Base-by-base conservation (phyloP, 2,888 invertebrate genomes). In the Trimorus sp. region DNA sequence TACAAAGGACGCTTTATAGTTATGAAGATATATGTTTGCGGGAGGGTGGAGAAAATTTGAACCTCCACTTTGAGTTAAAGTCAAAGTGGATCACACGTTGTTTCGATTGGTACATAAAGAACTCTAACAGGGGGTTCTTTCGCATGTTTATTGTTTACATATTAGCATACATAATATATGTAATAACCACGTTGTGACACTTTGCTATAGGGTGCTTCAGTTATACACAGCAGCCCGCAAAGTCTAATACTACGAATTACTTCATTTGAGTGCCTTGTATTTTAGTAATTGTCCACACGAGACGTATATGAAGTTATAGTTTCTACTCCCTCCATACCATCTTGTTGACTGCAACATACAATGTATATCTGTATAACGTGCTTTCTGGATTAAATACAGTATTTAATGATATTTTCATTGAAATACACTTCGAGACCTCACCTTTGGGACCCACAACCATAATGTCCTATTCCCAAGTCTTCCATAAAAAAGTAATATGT, bases 171-270 rank as follows among this genome's bases (percentile, higher is more conserved):
- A 26, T 26, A 26, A 26, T 26, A 26, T 26, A 26, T 26, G 26
- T 26, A 26, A 26, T 26, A 79, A 79, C 59, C 79, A 83, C 58
- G 62, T 73, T 83, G 82, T 68, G 37, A 78, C 60, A 83, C 73
- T 79, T 83, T 79, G 79, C 79, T 68, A 54, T 63, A 71, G 77
- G 80, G 80, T 70, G 79, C 83, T 83, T 77, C 68, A 74, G 63
- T 77, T 80, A 80, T 74, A 80, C 70, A 79, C 54, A 83, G 79
- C 77, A 79, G 59, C 79, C 83, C 77, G 65, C 76, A 79, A 83
- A 68, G 68, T 83, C 76, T 79, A 83, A 69, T 58, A 66, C 83
- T 83, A 83, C 73, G 73, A 73, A 62, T 65, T 73, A 77, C 26
- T 75, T 73, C 66, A 62, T 65, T 68, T 63, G 70, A 74, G 77